These are phyloP conservation scores for Spea hammondii DNA, from an alignment of 2,797 vertebrate genomes.

Conservation along the genomic window DNA sequence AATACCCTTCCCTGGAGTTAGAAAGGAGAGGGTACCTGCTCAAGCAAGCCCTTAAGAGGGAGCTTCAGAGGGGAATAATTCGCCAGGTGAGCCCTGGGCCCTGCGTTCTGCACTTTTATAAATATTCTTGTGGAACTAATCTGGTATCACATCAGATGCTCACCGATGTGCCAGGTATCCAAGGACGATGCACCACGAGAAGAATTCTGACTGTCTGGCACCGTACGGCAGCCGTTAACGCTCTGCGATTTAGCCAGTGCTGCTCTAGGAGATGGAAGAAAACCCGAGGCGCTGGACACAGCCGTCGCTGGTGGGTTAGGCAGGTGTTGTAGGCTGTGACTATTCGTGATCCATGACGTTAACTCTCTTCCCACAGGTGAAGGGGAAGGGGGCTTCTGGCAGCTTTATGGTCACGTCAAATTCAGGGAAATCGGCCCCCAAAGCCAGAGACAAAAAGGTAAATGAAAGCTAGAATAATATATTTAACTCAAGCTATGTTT, in stretches of 20 bases:
- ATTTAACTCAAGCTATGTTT: too few species aligned
- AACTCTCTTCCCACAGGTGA: slow-evolving; percentile 75
- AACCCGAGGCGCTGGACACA: too few species aligned
- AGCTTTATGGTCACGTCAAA: slow-evolving; percentile 85
- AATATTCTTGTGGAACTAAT: too few species aligned
- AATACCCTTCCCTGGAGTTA: slow-evolving; percentile 90
- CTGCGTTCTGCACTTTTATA: too few species aligned
- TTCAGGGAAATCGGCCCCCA: slow-evolving; percentile 72
- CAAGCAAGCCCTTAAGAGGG: slow-evolving; percentile 89
- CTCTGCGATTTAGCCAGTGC: too few species aligned
- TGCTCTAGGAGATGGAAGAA: too few species aligned
- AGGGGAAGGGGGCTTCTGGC: slow-evolving; percentile 94
- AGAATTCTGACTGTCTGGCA: neutral
- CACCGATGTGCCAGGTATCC: neutral
- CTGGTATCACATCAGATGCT: neutral
- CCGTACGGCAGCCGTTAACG: too few species aligned
- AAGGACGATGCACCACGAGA: neutral
- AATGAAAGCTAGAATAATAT: neutral
- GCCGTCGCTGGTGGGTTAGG: too few species aligned
- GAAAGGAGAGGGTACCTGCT: slow-evolving; percentile 91
- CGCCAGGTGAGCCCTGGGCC: slow-evolving; percentile 77
- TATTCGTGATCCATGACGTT: neutral
- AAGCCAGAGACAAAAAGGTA: slow-evolving; percentile 75
- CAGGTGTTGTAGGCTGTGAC: too few species aligned
- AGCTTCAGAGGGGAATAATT: slow-evolving; percentile 88